Evolutionary conservation across 2,113 vertebrate genomes (phyloP).

Genomic region (Plectropomus leopardus): DNA sequence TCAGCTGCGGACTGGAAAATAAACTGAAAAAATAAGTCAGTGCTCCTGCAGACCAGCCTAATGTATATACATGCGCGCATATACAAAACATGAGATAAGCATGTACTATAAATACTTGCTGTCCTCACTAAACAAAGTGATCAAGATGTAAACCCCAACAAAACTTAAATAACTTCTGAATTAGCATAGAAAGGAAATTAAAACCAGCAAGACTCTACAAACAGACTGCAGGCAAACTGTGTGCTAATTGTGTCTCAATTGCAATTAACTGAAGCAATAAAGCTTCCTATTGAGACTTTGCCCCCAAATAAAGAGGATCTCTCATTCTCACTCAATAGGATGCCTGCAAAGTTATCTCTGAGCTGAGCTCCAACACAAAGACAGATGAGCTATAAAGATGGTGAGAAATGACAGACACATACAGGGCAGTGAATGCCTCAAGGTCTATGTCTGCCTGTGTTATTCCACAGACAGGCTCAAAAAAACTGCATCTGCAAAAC

Average conservation of each 20-base stretch:
- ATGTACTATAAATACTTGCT: conserved; percentile 8
- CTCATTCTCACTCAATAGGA: conserved; percentile 43
- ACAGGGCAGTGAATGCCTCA: background rate
- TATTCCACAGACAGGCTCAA: background rate
- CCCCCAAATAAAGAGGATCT: conserved; percentile 66
- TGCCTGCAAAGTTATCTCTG: conserved; percentile 46
- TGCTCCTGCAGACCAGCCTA: background rate
- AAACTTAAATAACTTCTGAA: conserved; percentile 73
- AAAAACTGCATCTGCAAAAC: background rate
- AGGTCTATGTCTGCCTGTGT: conserved; percentile 9
- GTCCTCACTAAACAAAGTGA: conserved; percentile 14
- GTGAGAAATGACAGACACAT: background rate
- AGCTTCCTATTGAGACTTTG: conserved; percentile 69
- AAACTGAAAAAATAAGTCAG: background rate
- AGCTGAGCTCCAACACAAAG: background rate
- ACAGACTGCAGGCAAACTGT: conserved; percentile 77
- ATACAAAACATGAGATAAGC: background rate
- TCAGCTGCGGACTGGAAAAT: background rate
- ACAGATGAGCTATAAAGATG: conserved; percentile 2
- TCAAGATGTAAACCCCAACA: conserved; percentile 18
- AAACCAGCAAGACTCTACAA: conserved; percentile 74
- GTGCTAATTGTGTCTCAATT: conserved; percentile 74
- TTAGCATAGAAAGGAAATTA: conserved; percentile 73
- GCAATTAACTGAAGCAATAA: conserved; percentile 69
- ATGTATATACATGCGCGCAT: background rate